Conservation (phyloP, 2,888 invertebrate genomes). For the Steromphala cineraria region DNA sequence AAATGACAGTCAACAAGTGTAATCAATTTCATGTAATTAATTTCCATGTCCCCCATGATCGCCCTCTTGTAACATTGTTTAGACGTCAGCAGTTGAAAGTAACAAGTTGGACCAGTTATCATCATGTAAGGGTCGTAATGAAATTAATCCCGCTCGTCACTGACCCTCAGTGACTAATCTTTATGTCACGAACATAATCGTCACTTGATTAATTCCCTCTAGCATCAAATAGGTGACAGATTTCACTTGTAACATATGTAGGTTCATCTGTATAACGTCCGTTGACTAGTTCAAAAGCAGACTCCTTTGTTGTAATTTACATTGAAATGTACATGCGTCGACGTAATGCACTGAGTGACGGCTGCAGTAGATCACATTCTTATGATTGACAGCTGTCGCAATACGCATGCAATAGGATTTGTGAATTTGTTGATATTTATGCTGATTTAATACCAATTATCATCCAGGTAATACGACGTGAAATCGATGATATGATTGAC, state of each 20-base stretch:
- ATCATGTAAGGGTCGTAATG: not conserved
- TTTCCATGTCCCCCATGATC: no score
- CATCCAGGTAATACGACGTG: no score
- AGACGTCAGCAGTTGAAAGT: not conserved
- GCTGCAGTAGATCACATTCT: not conserved
- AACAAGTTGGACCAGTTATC: not conserved
- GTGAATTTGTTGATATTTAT: not conserved
- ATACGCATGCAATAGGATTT: not conserved
- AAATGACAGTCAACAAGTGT: no score
- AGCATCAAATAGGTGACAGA: not conserved
- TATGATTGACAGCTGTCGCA: not conserved
- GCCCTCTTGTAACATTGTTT: not conserved
- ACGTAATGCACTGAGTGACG: no score
- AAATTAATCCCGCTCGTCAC: not conserved
- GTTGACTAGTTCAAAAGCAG: conserved; percentile 1
- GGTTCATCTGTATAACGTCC: not conserved
- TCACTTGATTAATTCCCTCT: conserved; percentile 10
- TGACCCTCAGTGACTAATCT: not conserved
- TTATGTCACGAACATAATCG: not conserved
- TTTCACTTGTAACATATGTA: conserved; percentile 5
- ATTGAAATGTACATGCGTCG: not conserved
- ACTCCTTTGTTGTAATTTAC: not conserved
- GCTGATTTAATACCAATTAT: no score
- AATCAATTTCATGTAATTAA: no score
- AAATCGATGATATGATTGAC: no score